Base-by-base conservation (phyloP, 1,140 invertebrate genomes). In the Drosophila trapezifrons region DNA sequence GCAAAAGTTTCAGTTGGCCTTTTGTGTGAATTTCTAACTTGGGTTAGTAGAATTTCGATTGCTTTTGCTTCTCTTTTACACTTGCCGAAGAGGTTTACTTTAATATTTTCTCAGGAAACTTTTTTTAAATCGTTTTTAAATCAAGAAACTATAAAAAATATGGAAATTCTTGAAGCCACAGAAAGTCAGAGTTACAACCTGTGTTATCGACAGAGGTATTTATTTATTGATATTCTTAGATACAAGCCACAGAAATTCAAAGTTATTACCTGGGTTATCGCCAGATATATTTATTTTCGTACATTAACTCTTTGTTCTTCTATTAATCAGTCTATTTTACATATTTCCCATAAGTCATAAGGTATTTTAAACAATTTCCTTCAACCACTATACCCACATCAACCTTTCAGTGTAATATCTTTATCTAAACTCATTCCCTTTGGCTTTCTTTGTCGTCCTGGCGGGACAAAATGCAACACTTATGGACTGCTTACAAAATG, bases 401-500 rank as follows among this genome's bases (percentile, higher is more conserved):
- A 12, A 17, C 8, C 17, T 37, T 0, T 13, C 32, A 20, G 13
- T 13, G 10, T 18, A 12, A 10, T 25, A 17, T 42, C 12, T 18
- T 12, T n/a, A 7, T 7, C 18, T 8, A 49, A 66, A 69, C 52
- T 43, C 62, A 52, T 69, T 66, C 38, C 20, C 35, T 32, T 47
- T 55, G 15, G 10, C 20, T 20, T 57, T 47, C 51, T 69, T 71
- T 71, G 62, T 65, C 42, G 47, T 59, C 37, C 7, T 20, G 12
- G 17, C 29, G 35, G 62, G 66, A 80, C 77, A 77, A 80, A 71
- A 69, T 62, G 76, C 67, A 60, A 84, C 81, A 84, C 81, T 84
- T 85, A 80, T 85, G 81, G 63, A 57, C 74, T 71, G 59, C 75
- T 78, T 78, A 75, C 80, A 40, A 60, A 80, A 43, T 76, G 65